Conservation (phyloP, 92 coral and sea anemone species). For the Porites rus region DNA sequence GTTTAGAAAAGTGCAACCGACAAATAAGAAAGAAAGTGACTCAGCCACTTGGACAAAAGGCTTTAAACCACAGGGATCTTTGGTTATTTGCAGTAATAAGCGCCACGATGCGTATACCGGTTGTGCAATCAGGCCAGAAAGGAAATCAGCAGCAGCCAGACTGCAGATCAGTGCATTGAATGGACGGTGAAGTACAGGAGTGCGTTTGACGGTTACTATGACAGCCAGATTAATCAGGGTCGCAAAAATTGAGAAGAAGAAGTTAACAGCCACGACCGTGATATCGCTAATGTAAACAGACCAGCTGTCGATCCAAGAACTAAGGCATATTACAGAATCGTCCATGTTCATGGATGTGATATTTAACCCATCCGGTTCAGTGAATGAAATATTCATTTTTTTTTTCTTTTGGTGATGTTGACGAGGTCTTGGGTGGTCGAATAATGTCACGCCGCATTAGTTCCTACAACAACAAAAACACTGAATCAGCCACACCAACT, state of each 20-base stretch:
- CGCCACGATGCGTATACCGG: constrained; percentile 56
- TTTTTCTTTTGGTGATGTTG: too few relatives aligned
- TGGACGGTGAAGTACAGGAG: constrained; percentile 42
- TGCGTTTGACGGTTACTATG: constrained; percentile 48
- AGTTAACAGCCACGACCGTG: not conserved
- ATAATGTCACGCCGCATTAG: not conserved
- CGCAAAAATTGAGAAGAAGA: constrained; percentile 8
- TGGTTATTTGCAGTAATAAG: constrained; percentile 7
- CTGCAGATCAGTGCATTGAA: constrained; percentile 60
- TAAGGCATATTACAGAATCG: not conserved
- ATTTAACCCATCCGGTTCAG: not conserved
- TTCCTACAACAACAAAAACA: too few relatives aligned
- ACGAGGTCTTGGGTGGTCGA: not conserved
- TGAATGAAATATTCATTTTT: not conserved
- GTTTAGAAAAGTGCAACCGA: constrained; percentile 28
- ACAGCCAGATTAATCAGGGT: constrained; percentile 31
- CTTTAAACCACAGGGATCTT: constrained; percentile 4
- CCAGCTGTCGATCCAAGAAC: not conserved
- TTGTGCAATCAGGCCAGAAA: constrained; percentile 54
- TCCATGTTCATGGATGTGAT: not conserved
- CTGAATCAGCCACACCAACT: too few relatives aligned
- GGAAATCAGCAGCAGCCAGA: constrained; percentile 59
- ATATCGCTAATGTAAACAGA: constrained; percentile 25
- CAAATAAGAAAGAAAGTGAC: constrained; percentile 8
- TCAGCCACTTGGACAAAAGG: constrained; percentile 5